A percentile compares a stretch with the other conserved stretches of the same genome.
These are phyloP conservation scores for Anomalospiza imberbis DNA, from an alignment of 2,797 vertebrate species.

Conservation along the genomic window DNA sequence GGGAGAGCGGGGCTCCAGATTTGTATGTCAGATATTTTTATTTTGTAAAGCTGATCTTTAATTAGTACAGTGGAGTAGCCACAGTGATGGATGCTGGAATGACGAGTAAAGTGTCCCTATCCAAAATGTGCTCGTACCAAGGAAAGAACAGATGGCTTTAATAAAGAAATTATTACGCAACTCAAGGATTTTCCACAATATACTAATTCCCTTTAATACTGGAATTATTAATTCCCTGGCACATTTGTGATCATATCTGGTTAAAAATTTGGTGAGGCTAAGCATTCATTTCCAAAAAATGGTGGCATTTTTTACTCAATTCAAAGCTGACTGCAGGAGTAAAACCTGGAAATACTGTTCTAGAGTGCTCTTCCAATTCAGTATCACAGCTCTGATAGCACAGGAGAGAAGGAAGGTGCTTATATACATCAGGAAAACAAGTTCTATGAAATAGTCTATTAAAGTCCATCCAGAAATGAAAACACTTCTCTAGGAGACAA, in stretches of 20 bases:
- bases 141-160: conserved; percentile 29
- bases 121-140: not conserved
- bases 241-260: not conserved
- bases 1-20: not conserved
- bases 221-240: not conserved
- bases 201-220: not conserved
- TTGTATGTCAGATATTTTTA: not conserved
- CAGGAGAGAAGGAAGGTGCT: not conserved
- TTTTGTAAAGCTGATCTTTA: conserved; percentile 21
- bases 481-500: not conserved
- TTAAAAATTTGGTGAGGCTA: not conserved
- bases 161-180: not conserved
- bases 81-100: not conserved
- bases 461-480: not conserved
- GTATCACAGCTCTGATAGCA: not conserved
- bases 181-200: not conserved
- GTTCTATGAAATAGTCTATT: not conserved
- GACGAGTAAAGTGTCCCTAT: not conserved
- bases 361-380: not conserved
- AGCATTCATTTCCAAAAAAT: not conserved
- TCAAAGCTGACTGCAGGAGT: not conserved
- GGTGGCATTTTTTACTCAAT: not conserved
- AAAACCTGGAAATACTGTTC: not conserved
- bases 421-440: not conserved
- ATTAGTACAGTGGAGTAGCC: not conserved